Percentiles rank a stretch among this genome's conserved stretches.
phyloP scores from a whole-genome alignment of 1,140 invertebrate species.

The Phymorhynchus buccinoides region DNA sequence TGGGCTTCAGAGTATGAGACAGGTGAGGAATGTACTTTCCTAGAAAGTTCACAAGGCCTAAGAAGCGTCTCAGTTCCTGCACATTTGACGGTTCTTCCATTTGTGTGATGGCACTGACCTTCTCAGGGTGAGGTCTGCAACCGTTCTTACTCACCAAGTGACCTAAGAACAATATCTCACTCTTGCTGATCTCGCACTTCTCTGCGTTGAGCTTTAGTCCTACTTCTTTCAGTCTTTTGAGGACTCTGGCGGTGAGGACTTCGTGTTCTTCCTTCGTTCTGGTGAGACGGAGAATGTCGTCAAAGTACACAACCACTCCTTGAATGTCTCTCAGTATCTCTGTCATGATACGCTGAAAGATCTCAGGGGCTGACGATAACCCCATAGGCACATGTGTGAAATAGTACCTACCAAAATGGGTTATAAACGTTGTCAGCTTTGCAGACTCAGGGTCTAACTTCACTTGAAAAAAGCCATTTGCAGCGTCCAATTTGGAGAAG shows the following conservation, averaged over 20 bases:
- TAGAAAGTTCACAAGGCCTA: slow-evolving; percentile 40
- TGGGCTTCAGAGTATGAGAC: slow-evolving; percentile 37
- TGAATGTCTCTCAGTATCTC: slow-evolving; percentile 42
- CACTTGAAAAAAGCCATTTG: too few relatives aligned
- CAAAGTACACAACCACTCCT: slow-evolving; percentile 41
- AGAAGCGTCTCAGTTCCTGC: slow-evolving; percentile 19
- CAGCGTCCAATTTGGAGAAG: too few relatives aligned
- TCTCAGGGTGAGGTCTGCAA: slow-evolving; percentile 64
- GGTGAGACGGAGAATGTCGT: slow-evolving; percentile 60
- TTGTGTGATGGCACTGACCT: slow-evolving; percentile 52
- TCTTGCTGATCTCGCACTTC: slow-evolving; percentile 65
- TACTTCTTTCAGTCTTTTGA: slow-evolving; percentile 52
- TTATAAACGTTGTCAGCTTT: too few relatives aligned
- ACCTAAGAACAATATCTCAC: slow-evolving; percentile 39
- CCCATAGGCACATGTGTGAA: too few relatives aligned
- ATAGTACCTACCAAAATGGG: too few relatives aligned
- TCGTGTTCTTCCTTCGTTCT: slow-evolving; percentile 52
- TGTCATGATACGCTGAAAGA: slow-evolving; percentile 46
- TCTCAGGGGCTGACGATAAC: too few relatives aligned
- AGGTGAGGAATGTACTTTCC: slow-evolving; percentile 41
- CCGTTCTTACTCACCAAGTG: slow-evolving; percentile 34
- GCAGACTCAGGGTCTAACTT: too few relatives aligned
- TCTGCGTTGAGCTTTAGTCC: slow-evolving; percentile 64
- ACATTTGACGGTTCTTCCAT: slow-evolving; percentile 62
- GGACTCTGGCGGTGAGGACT: slow-evolving; percentile 46